Percentiles rank a stretch among this genome's conserved stretches.
Evolutionary conservation across 2,113 vertebrate species (phyloP).

Genomic region (Bothrops jararaca): DNA sequence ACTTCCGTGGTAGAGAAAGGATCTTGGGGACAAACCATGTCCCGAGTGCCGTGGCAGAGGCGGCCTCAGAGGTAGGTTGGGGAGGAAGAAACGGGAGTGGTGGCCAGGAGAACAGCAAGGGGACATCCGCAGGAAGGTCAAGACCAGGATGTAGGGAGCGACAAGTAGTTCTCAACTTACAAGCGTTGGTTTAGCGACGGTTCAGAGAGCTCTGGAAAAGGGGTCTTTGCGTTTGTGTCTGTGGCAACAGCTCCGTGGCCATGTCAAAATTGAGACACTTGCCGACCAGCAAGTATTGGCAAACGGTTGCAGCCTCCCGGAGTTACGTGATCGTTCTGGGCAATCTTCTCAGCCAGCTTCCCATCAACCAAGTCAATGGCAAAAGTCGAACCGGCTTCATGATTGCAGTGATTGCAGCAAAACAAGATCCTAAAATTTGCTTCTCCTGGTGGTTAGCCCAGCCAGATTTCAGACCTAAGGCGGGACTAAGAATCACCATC

Average conservation of each 20-base stretch:
- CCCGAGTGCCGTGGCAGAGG: fast-evolving
- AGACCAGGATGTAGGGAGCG: background rate
- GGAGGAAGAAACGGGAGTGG: no score
- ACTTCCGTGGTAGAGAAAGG: background rate
- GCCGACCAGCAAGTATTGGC: background rate
- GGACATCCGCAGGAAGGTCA: no score
- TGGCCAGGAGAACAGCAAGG: background rate
- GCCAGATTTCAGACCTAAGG: no score
- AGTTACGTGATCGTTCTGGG: background rate
- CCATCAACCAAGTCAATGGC: no score
- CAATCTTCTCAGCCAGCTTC: background rate
- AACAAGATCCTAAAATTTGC: background rate
- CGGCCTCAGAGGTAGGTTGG: background rate
- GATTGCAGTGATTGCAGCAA: background rate
- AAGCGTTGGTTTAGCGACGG: background rate
- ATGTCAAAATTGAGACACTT: background rate
- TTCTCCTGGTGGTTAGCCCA: background rate
- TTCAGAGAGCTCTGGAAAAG: background rate
- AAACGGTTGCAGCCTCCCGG: no score
- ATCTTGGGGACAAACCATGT: fast-evolving
- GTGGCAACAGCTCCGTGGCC: background rate
- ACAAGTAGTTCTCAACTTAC: background rate
- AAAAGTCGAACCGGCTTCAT: background rate
- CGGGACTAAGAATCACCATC: no score
- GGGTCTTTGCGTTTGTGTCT: background rate